Base-by-base conservation (phyloP, 2,797 vertebrate genomes). In the Gouania willdenowi region DNA sequence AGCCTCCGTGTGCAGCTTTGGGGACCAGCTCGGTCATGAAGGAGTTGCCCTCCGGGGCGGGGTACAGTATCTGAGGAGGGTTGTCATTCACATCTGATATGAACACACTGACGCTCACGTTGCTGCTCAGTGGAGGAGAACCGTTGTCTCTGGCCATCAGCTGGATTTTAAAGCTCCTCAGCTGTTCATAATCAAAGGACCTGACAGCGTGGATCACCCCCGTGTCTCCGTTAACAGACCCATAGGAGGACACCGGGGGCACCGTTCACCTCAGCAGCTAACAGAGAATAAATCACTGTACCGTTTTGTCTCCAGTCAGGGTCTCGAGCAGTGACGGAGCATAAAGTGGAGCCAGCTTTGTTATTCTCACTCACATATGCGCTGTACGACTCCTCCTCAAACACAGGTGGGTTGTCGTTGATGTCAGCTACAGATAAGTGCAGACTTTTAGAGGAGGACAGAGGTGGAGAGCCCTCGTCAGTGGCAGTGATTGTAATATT, bases 121-220 rank as follows among this genome's bases (percentile, higher is more conserved):
- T 82, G 38, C 77, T 74, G 41, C 57, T 72, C 15, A 83, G 75
- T 11, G 82, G 70, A 0, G 82, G 84, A 25, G 56, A 71, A 38
- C 91, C 90, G 0, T 86, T 76, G 0, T 92, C 90, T 30, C 80
- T 85, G 57, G 91, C 60, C n/a, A 79, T 78, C 22, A 89, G 85
- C 2, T 38, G 71, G 38, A 91, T 75, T 42, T 71, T 43, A 5
- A 77, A 73, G 4, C 19, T 66, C 51, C 42, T 55, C 9, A 66
- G 45, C 22, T 77, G 67, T 45, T 77, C 67, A 60, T 75, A 71
- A 53, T 77, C 74, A 66, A 77, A 69, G 5, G 16, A 82, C 66
- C 78, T 79, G 25, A 86, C 57, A 12, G 84, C 57, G 49, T 87
- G 86, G 23, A 88, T 64, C 49, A 86, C 84, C 13, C 86, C 84